Evolutionary conservation across 2,888 invertebrate genomes (phyloP).

Genomic region (Therioaphis trifolii): DNA sequence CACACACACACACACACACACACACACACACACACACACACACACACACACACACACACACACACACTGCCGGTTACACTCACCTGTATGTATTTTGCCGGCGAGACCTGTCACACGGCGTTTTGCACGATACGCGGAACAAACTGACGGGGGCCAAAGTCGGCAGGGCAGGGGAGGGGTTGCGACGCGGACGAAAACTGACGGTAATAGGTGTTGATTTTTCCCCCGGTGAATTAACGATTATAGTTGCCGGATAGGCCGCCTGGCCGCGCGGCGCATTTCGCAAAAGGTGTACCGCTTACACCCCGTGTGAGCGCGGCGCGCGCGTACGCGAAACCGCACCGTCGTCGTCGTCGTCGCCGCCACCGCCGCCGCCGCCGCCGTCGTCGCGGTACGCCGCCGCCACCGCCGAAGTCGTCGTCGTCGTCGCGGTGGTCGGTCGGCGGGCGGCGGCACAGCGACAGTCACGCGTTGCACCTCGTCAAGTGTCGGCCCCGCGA

Average conservation of each 20-base stretch:
- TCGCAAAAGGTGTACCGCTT: too few species aligned
- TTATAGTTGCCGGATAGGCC: conserved; percentile 6
- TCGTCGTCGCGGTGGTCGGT: too few species aligned
- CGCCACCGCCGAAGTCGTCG: too few species aligned
- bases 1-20: too few species aligned
- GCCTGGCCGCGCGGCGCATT: conserved; percentile 21
- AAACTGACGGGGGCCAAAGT: background rate
- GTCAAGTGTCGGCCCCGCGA: background rate
- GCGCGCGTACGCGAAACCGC: background rate
- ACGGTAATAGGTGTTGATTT: conserved; percentile 48
- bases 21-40: too few species aligned
- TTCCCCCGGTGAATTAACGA: conserved; percentile 20
- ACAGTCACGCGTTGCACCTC: conserved; percentile 41
- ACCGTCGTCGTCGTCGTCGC: background rate
- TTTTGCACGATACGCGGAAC: background rate
- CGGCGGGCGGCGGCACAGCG: too few species aligned
- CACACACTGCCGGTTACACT: too few species aligned
- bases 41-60: too few species aligned
- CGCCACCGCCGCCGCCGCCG: background rate
- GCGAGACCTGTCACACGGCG: background rate
- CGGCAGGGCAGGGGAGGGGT: background rate
- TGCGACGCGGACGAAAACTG: conserved; percentile 1
- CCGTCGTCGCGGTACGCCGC: background rate
- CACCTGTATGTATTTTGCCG: too few species aligned
- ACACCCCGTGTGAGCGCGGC: background rate